Base-by-base conservation (phyloP, 1,140 invertebrate genomes). In the Xylocopa sonorina region DNA sequence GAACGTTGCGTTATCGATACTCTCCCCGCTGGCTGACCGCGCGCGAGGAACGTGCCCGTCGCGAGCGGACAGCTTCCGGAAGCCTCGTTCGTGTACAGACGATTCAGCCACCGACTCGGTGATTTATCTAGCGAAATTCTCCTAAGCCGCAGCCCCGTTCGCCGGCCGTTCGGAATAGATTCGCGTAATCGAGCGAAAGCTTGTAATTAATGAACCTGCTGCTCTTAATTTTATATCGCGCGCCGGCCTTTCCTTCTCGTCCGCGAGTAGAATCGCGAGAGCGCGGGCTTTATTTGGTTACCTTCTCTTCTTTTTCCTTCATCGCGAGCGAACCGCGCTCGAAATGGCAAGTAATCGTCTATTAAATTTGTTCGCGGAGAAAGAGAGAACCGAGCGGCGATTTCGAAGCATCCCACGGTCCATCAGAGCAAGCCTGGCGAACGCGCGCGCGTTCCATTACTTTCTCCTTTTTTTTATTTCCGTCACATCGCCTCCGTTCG, bases 51-150 rank as follows among this genome's bases (percentile, higher is more conserved):
- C 57, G 55, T 50, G 60, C 48, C 18, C 48, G 48, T 24, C 34
- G 27, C 72, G 48, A 43, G 27, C 72, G 27, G 50, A 58, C 63
- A 67, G 29, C 51, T 76, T 76, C 74, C 74, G 74, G 74, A 57
- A 48, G 50, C 32, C 38, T n/a, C 38, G 50, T 21, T 34, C 55
- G 62, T 60, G 32, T 41, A 41, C 46, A 29, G 24, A 50, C 48
- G 73, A 67, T 67, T 66, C 73, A 66, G 46, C 73, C 27, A 18
- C 21, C 58, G 21, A 29, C 50, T n/a, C n/a, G n/a, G 51, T 68
- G 74, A 76, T 76, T 76, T 68, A 76, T 76, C 63, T 32, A 27
- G 63, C 62, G 63, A 66, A 67, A 67, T 68, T 68, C n/a, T n/a
- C 68, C 74, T 38, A 32, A 34, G 16, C 14, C 21, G 12, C 71